Evolutionary conservation across 2,888 invertebrate genomes (phyloP).

Genomic region (Lysandra bellargus): DNA sequence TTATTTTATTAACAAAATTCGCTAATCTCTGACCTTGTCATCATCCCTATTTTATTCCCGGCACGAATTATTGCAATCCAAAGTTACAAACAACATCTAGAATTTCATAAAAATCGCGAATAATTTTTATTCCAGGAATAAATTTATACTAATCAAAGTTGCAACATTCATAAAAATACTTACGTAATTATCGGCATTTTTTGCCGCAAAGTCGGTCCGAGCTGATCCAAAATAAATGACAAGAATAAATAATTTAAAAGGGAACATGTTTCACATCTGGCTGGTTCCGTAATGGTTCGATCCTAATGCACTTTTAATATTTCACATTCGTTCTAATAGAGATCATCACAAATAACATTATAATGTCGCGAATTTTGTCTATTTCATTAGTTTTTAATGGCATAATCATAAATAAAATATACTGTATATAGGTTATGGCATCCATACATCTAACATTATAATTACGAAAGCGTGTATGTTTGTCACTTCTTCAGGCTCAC

Average conservation of each 20-base stretch:
- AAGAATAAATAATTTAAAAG: slow-evolving; percentile 24
- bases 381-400: background rate
- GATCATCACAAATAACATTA: background rate
- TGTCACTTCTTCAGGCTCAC: too few relatives aligned
- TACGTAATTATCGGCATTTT: slow-evolving; percentile 50
- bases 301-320: slow-evolving; percentile 43
- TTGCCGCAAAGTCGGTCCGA: slow-evolving; percentile 41
- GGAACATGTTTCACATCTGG: slow-evolving; percentile 9
- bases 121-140: too few relatives aligned
- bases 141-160: too few relatives aligned
- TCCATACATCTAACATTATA: too few relatives aligned
- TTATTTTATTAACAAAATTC: too few relatives aligned
- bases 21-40: too few relatives aligned
- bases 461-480: too few relatives aligned
- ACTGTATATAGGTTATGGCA: background rate
- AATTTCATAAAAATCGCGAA: too few relatives aligned
- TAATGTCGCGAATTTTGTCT: background rate
- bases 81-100: too few relatives aligned
- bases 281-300: background rate
- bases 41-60: too few relatives aligned
- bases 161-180: slow-evolving; percentile 37
- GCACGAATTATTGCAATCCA: too few relatives aligned
- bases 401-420: slow-evolving; percentile 3
- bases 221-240: slow-evolving; percentile 33
- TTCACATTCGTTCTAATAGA: slow-evolving; percentile 33